A percentile compares a stretch with the other conserved stretches of the same genome.
These are phyloP conservation scores for Noctua janthina DNA, from an alignment of 2,888 invertebrate genomes.

Conservation along the genomic window DNA sequence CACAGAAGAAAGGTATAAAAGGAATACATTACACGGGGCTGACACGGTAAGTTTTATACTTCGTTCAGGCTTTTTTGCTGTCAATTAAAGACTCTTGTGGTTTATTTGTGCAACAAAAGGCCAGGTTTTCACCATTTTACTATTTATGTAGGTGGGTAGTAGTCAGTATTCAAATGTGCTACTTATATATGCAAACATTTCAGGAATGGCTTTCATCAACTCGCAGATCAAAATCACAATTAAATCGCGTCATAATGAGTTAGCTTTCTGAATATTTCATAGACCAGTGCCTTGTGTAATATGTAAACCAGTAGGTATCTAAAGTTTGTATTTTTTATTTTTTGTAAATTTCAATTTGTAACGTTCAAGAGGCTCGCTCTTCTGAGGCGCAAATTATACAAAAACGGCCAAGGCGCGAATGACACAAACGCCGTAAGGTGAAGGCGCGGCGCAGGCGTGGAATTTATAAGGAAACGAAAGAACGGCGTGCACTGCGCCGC, in stretches of 20 bases:
- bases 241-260: too few species aligned
- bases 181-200: background rate
- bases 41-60: slow-evolving; percentile 6
- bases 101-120: background rate
- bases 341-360: background rate
- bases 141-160: background rate
- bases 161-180: slow-evolving; percentile 7
- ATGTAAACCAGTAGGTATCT: too few species aligned
- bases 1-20: slow-evolving; percentile 37
- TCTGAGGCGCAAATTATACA: background rate
- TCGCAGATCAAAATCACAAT: background rate
- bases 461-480: too few species aligned
- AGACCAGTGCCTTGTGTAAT: background rate
- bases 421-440: too few species aligned
- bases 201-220: background rate
- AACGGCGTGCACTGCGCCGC: too few species aligned
- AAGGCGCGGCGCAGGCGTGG: too few species aligned
- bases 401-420: too few species aligned
- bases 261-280: background rate
- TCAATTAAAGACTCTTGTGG: background rate
- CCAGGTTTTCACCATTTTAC: background rate
- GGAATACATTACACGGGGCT: slow-evolving; percentile 52
- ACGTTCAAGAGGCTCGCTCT: too few species aligned
- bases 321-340: background rate
- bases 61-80: background rate